Percentiles rank a stretch among this genome's conserved stretches.
Evolutionary conservation across 2,888 invertebrate species (phyloP).

Genomic region (Therioaphis trifolii): DNA sequence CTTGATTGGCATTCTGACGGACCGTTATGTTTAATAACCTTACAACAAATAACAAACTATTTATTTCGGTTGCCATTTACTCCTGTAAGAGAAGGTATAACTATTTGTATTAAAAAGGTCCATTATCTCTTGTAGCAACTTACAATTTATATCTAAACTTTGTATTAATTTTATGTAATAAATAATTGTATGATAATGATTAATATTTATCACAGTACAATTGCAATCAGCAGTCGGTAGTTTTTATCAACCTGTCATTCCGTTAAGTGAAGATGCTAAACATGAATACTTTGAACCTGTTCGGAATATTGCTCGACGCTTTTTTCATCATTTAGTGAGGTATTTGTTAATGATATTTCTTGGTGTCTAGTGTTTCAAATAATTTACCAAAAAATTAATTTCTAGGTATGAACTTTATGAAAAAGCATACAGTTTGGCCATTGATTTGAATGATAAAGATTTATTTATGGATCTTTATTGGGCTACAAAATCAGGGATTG

Average conservation of each 20-base stretch:
- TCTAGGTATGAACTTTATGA: conserved; percentile 78
- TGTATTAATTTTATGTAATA: neutral
- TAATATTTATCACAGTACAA: conserved; percentile 69
- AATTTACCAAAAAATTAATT: conserved; percentile 48
- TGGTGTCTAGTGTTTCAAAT: conserved; percentile 37
- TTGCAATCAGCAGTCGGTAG: conserved; percentile 84
- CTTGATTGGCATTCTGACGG: conserved; percentile 86
- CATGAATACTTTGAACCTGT: conserved; percentile 79
- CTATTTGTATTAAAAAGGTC: neutral
- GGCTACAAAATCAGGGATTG: conserved; percentile 76
- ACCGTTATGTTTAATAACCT: conserved; percentile 78
- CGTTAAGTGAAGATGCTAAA: conserved; percentile 76
- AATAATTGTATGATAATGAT: no score
- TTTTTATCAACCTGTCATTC: conserved; percentile 79
- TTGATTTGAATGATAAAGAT: conserved; percentile 87
- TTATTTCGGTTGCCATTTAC: conserved; percentile 74
- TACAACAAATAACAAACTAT: conserved; percentile 80
- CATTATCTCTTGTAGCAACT: neutral
- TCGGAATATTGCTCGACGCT: conserved; percentile 84
- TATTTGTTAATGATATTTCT: conserved; percentile 67
- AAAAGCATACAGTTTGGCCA: conserved; percentile 86
- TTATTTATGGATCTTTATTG: conserved; percentile 86
- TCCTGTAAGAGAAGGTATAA: conserved; percentile 73
- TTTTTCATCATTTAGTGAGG: conserved; percentile 88
- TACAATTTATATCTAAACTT: neutral